Evolutionary conservation across 1,140 invertebrate species (phyloP).

Genomic region (Drosophila willistoni): DNA sequence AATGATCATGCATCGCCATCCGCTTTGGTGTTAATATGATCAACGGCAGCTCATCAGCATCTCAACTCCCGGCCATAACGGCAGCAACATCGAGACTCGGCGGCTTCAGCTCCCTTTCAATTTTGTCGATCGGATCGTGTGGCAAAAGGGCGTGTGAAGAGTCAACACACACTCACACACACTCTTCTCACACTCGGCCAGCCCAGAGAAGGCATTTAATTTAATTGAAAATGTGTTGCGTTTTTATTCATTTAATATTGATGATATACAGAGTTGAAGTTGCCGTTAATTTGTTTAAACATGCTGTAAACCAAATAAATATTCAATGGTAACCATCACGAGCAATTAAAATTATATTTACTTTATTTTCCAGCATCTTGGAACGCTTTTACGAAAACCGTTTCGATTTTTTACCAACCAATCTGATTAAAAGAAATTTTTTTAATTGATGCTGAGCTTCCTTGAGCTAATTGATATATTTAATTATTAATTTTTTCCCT

Average conservation of each 20-base stretch:
- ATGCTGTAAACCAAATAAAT: constrained; percentile 25
- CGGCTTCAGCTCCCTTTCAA: constrained; percentile 3
- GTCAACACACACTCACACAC: constrained; percentile 31
- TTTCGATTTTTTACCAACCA: no score
- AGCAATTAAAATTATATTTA: neutral
- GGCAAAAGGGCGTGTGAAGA: constrained; percentile 78
- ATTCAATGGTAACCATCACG: constrained; percentile 15
- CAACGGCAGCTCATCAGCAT: constrained; percentile 79
- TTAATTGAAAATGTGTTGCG: constrained; percentile 71
- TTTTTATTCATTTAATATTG: constrained; percentile 36
- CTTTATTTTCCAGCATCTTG: no score
- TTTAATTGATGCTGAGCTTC: no score
- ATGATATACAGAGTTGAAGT: constrained; percentile 48
- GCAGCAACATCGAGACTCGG: neutral
- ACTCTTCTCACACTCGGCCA: neutral
- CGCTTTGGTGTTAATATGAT: constrained; percentile 69
- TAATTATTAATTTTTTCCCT: no score
- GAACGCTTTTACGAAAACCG: no score
- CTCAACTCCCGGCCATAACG: constrained; percentile 40
- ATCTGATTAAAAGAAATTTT: no score
- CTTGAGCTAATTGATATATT: no score
- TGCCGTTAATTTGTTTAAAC: constrained; percentile 37
- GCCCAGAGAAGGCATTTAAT: constrained; percentile 39
- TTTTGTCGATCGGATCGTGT: constrained; percentile 59
- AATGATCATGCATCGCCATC: constrained; percentile 50